Percentiles rank a stretch among this genome's conserved stretches.
Evolutionary conservation across 2,113 vertebrate species (phyloP).

Genomic region (Prietella phreatophila): DNA sequence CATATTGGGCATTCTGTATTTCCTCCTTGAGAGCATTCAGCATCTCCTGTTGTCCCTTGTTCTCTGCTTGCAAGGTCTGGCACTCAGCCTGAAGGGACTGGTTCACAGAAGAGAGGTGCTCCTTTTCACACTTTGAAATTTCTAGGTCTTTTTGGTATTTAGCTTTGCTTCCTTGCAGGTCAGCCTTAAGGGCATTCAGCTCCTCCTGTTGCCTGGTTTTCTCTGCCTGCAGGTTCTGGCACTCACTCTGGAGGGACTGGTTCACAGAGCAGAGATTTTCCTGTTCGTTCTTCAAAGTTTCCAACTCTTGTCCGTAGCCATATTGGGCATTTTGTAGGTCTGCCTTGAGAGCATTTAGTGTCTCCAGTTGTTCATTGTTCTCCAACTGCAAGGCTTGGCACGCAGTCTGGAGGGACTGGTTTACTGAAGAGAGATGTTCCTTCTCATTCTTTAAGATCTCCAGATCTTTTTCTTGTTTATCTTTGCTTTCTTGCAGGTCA

Average conservation of each 20-base stretch:
- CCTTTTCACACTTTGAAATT: conserved; percentile 2
- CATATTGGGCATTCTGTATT: too few species aligned
- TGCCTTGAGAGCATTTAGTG: not conserved
- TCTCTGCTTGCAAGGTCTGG: not conserved
- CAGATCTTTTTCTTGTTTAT: not conserved
- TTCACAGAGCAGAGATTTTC: conserved; percentile 10
- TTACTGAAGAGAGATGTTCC: not conserved
- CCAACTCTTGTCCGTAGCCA: conserved; percentile 34
- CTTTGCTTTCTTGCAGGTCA: not conserved
- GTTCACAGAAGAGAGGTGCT: not conserved
- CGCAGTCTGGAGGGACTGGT: not conserved
- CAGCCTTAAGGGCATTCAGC: conserved; percentile 1
- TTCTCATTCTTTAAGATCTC: not conserved
- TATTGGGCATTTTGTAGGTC: not conserved
- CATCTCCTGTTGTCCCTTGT: not conserved
- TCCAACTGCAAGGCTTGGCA: not conserved
- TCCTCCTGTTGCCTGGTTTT: not conserved
- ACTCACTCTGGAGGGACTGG: not conserved
- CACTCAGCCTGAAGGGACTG: conserved; percentile 13
- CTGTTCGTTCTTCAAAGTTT: not conserved
- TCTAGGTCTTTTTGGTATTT: conserved; percentile 10
- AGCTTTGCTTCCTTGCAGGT: not conserved
- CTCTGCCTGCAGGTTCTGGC: conserved; percentile 4
- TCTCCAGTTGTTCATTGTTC: not conserved
- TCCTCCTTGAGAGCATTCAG: not conserved